These are phyloP conservation scores for Astropecten irregularis DNA, from an alignment of 53 echinoderm and acorn worm genomes.

Conservation along the genomic window DNA sequence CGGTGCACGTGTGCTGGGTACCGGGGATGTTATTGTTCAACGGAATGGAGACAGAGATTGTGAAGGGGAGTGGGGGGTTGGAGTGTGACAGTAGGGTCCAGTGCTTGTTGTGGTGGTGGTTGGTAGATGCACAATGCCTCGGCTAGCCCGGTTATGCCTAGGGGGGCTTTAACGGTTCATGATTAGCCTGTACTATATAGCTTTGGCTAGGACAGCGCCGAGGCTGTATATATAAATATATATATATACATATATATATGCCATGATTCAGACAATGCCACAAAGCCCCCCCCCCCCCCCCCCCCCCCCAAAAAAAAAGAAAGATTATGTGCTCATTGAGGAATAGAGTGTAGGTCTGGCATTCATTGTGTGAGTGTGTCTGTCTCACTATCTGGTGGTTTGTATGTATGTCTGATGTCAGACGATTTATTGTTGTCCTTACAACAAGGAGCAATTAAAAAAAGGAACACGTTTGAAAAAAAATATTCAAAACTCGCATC, in stretches of 20 bases:
- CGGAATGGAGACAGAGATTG: too few relatives aligned
- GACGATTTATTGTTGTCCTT: too few relatives aligned
- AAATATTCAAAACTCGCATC: too few relatives aligned
- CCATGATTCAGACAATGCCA: slow-evolving; percentile 2
- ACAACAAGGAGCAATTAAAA: too few relatives aligned
- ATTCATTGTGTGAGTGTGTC: not conserved
- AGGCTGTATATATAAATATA: too few relatives aligned
- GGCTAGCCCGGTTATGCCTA: slow-evolving; percentile 1
- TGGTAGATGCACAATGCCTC: not conserved
- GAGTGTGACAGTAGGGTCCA: not conserved
- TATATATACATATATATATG: too few relatives aligned
- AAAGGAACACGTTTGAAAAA: too few relatives aligned
- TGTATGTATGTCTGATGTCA: too few relatives aligned
- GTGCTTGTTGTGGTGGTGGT: not conserved
- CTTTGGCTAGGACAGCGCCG: too few relatives aligned
- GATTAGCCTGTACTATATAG: not conserved
- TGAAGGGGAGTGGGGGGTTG: not conserved
- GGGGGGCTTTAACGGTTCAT: not conserved
- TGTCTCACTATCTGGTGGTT: not conserved
- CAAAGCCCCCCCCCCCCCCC: not conserved
- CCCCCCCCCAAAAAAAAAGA: too few relatives aligned
- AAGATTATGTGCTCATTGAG: not conserved
- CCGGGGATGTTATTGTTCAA: not conserved
- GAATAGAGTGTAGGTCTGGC: slow-evolving; percentile 2
- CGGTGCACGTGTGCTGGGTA: not conserved